These are phyloP conservation scores for Oxyteleia sp. DNA, from an alignment of 2,888 invertebrate genomes.

Conservation along the genomic window DNA sequence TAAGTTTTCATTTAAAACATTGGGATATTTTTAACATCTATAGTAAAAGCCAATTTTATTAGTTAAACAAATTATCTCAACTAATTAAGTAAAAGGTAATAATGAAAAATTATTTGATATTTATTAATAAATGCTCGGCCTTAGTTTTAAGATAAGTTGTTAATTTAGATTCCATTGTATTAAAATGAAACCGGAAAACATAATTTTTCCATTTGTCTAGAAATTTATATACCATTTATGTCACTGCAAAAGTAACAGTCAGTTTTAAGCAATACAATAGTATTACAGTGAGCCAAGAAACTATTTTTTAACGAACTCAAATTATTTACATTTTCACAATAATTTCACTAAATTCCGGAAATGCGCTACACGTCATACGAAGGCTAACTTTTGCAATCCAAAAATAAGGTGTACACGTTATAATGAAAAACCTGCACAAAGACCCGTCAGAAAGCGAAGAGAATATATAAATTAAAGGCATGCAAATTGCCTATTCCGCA, in stretches of 20 bases:
- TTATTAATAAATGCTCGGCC: too few species aligned
- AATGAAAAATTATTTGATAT: too few species aligned
- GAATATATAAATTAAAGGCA: constrained; percentile 31
- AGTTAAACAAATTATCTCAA: too few species aligned
- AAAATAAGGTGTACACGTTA: not conserved
- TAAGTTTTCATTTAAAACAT: too few species aligned
- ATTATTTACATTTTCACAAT: not conserved
- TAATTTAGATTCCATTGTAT: not conserved
- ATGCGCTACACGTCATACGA: not conserved
- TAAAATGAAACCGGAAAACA: not conserved
- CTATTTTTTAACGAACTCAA: not conserved
- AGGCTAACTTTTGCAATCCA: not conserved
- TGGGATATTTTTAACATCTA: too few species aligned
- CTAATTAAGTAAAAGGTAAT: too few species aligned
- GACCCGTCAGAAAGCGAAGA: not conserved
- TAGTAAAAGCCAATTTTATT: too few species aligned
- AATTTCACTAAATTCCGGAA: constrained; percentile 1
- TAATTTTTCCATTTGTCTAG: not conserved
- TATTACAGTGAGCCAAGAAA: not conserved
- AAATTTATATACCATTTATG: constrained; percentile 7
- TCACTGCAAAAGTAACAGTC: constrained; percentile 5
- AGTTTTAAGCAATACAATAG: not conserved
- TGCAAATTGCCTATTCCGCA: constrained; percentile 34
- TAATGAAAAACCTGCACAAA: constrained; percentile 11
- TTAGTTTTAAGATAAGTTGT: too few species aligned